Conservation (phyloP, 2,113 vertebrate species). For the Craseonycteris thonglongyai region DNA sequence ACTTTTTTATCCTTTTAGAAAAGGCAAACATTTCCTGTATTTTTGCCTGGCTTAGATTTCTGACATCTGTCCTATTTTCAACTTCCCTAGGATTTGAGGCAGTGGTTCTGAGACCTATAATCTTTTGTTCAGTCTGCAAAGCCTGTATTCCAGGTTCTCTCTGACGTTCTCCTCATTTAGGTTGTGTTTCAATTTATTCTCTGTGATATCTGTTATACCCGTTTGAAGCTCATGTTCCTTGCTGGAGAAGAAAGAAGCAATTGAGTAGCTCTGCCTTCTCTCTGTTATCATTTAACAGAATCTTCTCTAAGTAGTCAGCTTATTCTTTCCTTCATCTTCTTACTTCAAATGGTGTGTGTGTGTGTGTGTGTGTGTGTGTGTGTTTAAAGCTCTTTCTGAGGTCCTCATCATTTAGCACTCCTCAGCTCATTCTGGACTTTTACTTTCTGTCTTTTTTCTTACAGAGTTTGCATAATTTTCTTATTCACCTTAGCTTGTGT, state of each 20-base stretch:
- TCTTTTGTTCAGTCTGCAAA: constrained; percentile 20
- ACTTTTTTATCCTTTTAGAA: background rate
- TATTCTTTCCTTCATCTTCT: background rate
- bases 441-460: background rate
- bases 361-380: background rate
- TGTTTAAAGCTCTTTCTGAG: constrained; percentile 14
- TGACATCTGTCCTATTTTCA: constrained; percentile 27
- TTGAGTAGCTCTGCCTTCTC: constrained; percentile 6
- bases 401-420: background rate
- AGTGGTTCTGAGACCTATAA: background rate
- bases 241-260: constrained; percentile 33
- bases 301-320: background rate
- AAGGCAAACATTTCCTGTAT: background rate
- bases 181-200: background rate
- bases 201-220: background rate
- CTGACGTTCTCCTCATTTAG: background rate
- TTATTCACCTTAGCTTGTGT: background rate
- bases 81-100: background rate
- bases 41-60: constrained; percentile 4
- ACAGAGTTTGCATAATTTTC: background rate
- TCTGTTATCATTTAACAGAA: constrained; percentile 11
- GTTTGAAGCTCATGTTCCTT: constrained; percentile 8
- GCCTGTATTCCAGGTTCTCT: background rate
- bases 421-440: background rate
- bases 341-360: background rate